phyloP scores from a whole-genome alignment of 1,140 invertebrate genomes.

The Harlomillsia oculata region DNA sequence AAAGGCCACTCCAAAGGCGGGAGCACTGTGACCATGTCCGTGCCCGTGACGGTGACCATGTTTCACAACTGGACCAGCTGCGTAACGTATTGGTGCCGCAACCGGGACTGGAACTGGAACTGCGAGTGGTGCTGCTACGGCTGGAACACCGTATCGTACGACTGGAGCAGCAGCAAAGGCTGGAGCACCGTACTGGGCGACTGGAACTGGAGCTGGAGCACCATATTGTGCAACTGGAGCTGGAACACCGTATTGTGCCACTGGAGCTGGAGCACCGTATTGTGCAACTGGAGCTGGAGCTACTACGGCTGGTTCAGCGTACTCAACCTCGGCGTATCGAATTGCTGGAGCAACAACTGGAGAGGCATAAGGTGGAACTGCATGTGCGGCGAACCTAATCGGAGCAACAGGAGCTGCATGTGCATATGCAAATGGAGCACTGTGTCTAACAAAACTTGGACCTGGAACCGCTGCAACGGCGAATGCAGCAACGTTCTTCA shows the following conservation, averaged over 20 bases:
- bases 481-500: background rate
- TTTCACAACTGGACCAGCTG: background rate
- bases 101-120: background rate
- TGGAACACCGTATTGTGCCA: background rate
- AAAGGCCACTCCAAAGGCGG: background rate
- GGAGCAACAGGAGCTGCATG: background rate
- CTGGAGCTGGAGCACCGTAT: background rate
- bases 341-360: background rate
- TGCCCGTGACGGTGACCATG: background rate
- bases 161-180: background rate
- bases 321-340: background rate
- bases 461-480: background rate
- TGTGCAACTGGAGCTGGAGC: background rate
- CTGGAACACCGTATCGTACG: background rate
- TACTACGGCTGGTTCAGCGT: background rate
- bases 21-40: background rate
- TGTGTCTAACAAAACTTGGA: too few species aligned
- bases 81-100: background rate
- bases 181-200: background rate
- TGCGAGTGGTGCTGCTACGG: background rate
- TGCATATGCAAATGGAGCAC: slow-evolving; percentile 1
- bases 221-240: background rate
- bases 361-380: too few species aligned
- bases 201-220: background rate
- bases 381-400: too few species aligned